A percentile compares a stretch with the other conserved stretches of the same genome.
phyloP scores from a whole-genome alignment of 2,113 vertebrate genomes.

The Xenopus tropicalis region DNA sequence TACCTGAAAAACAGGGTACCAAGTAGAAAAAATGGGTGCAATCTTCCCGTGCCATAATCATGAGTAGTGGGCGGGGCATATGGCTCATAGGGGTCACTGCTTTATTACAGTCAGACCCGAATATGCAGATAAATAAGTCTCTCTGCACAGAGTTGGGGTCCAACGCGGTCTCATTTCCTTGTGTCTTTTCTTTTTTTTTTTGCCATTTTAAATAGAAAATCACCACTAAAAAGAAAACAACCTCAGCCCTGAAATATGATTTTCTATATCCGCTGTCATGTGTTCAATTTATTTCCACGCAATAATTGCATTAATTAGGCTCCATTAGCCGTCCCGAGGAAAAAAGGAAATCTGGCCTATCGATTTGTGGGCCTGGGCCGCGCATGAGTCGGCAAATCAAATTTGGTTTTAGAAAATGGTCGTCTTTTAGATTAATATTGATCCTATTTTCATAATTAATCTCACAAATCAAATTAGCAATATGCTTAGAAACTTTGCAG shows the following conservation, averaged over 20 bases:
- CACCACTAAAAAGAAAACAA: no score
- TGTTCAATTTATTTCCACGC: neutral
- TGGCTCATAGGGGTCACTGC: no score
- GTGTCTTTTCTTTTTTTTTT: no score
- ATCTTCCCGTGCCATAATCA: no score
- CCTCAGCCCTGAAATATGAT: neutral
- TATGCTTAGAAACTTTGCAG: no score
- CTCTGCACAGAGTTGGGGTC: no score
- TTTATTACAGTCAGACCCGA: no score
- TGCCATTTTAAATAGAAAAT: neutral
- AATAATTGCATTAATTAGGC: neutral
- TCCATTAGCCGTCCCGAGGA: neutral
- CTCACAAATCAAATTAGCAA: neutral
- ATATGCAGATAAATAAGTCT: no score
- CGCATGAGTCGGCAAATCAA: neutral
- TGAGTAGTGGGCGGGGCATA: no score
- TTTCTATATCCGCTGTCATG: neutral
- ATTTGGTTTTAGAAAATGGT: neutral
- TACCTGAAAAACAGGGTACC: no score
- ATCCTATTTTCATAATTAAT: neutral
- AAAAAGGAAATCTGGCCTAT: neutral
- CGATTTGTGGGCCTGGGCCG: neutral
- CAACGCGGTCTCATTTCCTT: no score
- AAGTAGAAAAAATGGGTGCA: no score
- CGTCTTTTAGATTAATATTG: constrained; percentile 3